Conservation (phyloP, 2,888 invertebrate genomes). For the Syrista parreyssii region DNA sequence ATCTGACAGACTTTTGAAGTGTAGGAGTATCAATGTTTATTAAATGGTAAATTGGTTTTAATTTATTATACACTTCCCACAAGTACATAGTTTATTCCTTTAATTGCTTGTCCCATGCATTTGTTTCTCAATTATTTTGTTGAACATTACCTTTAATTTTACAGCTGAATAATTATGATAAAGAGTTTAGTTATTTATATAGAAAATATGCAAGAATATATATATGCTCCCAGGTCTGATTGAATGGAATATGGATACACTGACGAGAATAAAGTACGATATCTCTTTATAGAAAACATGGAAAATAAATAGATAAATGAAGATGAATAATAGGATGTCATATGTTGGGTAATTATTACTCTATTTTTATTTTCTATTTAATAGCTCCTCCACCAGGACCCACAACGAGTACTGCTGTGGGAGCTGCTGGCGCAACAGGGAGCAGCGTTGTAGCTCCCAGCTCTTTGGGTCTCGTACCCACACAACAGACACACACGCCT, state of each 20-base stretch:
- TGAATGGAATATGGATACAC: background rate
- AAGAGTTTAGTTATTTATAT: background rate
- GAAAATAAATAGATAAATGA: background rate
- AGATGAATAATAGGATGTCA: background rate
- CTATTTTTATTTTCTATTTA: conserved; percentile 19
- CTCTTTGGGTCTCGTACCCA: conserved; percentile 69
- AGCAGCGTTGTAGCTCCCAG: conserved; percentile 66
- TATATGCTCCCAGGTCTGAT: background rate
- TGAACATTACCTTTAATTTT: background rate
- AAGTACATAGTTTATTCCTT: background rate
- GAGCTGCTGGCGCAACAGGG: conserved; percentile 68
- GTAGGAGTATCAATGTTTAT: background rate
- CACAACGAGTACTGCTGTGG: conserved; percentile 66
- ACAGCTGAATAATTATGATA: background rate
- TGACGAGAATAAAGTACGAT: background rate
- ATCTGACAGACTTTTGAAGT: background rate
- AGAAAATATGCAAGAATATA: background rate
- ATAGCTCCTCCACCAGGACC: conserved; percentile 71
- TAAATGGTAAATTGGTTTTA: background rate
- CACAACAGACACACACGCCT: conserved; percentile 69
- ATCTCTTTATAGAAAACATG: background rate
- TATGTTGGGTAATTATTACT: background rate
- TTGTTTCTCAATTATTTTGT: background rate
- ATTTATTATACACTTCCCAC: background rate
- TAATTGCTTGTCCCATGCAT: background rate